Conservation (phyloP, 2,113 vertebrate species). For the Oreochromis tanganicae region DNA sequence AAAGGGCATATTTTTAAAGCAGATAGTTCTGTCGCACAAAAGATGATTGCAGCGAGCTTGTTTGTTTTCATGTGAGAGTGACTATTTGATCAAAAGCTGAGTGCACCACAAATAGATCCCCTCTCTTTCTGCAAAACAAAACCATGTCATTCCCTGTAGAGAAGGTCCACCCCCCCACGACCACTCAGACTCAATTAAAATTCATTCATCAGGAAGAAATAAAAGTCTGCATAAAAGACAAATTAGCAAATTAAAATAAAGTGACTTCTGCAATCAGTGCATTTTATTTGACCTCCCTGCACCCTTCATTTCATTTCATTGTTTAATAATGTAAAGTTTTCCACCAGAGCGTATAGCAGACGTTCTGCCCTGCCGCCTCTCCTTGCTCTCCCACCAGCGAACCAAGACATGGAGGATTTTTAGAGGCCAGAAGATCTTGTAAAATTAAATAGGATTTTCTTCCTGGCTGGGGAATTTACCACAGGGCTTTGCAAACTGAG, state of each 20-base stretch:
- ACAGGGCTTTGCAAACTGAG: constrained; percentile 60
- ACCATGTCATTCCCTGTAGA: not conserved
- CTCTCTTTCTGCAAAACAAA: not conserved
- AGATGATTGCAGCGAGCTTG: not conserved
- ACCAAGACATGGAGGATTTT: constrained; percentile 55
- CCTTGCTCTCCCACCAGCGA: constrained; percentile 13
- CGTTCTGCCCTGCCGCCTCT: constrained; percentile 14
- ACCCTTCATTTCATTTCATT: not conserved
- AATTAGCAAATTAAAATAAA: not conserved
- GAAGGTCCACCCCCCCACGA: not conserved
- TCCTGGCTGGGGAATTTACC: constrained; percentile 63
- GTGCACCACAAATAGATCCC: not conserved
- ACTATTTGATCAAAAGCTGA: not conserved
- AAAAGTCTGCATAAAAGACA: not conserved
- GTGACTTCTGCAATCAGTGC: not conserved
- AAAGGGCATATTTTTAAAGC: not conserved
- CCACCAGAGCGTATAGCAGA: constrained; percentile 3
- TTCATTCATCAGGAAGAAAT: not conserved
- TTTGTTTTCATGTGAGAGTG: not conserved
- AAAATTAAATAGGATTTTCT: constrained; percentile 76
- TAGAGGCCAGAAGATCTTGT: constrained; percentile 66
- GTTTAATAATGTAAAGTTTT: constrained; percentile 27
- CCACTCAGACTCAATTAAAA: not conserved
- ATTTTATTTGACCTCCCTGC: not conserved
- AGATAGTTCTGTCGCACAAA: not conserved